Evolutionary conservation across 2,888 invertebrate genomes (phyloP).

Genomic region (Hydrotaea cyrtoneurina): DNA sequence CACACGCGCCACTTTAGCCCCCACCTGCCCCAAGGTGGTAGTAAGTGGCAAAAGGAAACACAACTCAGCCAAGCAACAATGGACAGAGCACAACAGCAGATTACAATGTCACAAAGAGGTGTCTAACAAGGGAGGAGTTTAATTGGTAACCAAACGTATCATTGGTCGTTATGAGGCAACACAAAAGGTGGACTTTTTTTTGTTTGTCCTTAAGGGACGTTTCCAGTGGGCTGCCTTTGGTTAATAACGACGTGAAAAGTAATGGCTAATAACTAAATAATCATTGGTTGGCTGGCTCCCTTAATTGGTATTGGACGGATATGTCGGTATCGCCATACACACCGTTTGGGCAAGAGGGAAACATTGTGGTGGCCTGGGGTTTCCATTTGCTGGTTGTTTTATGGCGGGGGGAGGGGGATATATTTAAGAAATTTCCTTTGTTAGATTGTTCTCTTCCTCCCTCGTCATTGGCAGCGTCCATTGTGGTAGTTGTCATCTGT

Average conservation of each 20-base stretch:
- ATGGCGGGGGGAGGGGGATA: too few relatives aligned
- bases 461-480: too few relatives aligned
- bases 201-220: not conserved
- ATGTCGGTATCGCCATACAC: too few relatives aligned
- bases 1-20: conserved; percentile 1
- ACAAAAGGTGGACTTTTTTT: not conserved
- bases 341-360: too few relatives aligned
- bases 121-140: conserved; percentile 39
- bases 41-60: not conserved
- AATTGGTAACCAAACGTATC: conserved; percentile 14
- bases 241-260: not conserved
- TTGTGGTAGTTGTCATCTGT: too few relatives aligned
- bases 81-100: not conserved
- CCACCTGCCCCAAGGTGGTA: not conserved
- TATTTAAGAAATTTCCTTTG: too few relatives aligned
- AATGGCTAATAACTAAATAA: not conserved
- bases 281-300: not conserved
- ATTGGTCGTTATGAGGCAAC: conserved; percentile 27
- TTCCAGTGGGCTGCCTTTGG: not conserved
- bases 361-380: too few relatives aligned
- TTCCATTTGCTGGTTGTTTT: too few relatives aligned
- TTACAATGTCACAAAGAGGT: conserved; percentile 40
- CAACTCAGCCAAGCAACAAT: not conserved
- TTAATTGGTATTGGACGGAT: not conserved
- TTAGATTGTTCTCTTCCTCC: too few relatives aligned